Percentiles rank a stretch among this genome's conserved stretches.
phyloP scores from a whole-genome alignment of 1,140 invertebrate species.

The Sinella curviseta region DNA sequence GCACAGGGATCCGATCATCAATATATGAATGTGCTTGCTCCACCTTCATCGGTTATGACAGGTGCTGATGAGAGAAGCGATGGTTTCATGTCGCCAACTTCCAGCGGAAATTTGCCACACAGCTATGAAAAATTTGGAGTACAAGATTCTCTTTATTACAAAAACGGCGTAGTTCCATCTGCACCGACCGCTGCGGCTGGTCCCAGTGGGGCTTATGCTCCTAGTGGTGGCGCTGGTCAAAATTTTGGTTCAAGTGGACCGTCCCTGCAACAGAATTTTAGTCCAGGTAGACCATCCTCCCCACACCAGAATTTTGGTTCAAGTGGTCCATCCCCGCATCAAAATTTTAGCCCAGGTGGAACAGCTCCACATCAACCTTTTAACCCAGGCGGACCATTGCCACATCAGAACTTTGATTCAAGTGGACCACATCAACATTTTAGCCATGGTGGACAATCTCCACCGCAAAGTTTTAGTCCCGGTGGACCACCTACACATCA shows the following conservation, averaged over 20 bases:
- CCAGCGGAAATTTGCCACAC: not conserved
- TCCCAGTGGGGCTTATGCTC: not conserved
- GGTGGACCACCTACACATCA: not conserved
- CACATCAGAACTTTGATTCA: no score
- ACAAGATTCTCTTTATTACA: not conserved
- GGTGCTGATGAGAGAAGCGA: not conserved
- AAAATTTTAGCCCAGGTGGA: no score
- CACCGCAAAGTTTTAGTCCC: not conserved
- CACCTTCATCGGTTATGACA: not conserved
- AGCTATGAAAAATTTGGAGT: constrained; percentile 9
- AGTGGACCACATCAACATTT: no score
- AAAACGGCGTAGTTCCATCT: not conserved
- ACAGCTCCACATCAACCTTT: no score
- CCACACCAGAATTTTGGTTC: no score
- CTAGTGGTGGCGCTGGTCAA: not conserved
- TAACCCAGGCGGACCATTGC: no score
- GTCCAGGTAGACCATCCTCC: not conserved
- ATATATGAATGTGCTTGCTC: not conserved
- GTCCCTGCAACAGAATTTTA: not conserved
- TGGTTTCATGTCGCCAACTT: not conserved
- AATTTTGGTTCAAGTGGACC: not conserved
- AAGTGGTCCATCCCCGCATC: no score
- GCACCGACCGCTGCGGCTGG: no score
- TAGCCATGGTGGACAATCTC: not conserved
- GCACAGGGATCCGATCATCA: not conserved